These are phyloP conservation scores for Drosophila longiperda DNA, from an alignment of 2,888 invertebrate species.

Conservation along the genomic window DNA sequence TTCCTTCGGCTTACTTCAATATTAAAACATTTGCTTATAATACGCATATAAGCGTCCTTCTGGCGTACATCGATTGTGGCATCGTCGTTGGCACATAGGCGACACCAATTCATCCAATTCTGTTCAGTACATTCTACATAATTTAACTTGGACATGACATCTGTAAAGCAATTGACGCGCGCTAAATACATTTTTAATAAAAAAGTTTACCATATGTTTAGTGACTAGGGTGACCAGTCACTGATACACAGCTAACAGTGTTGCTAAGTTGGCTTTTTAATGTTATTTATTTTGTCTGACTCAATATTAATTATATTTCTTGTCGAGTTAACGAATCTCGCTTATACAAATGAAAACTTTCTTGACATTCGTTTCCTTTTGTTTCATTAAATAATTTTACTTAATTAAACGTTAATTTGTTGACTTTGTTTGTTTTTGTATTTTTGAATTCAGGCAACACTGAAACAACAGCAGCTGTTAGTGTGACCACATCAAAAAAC, in stretches of 20 bases:
- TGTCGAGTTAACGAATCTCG: background rate
- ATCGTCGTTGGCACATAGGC: constrained; percentile 57
- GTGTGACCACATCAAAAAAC: constrained; percentile 20
- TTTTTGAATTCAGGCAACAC: background rate
- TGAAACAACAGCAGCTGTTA: constrained; percentile 27
- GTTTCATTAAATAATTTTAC: background rate
- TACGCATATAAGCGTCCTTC: constrained; percentile 37
- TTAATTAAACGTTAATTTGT: background rate
- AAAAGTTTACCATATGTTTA: constrained; percentile 10
- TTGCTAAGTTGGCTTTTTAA: background rate
- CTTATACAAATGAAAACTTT: background rate
- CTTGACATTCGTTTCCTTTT: background rate
- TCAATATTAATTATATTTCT: background rate
- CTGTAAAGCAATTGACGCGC: constrained; percentile 1
- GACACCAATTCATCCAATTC: constrained; percentile 63
- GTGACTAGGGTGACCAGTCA: constrained; percentile 25
- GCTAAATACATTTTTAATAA: constrained; percentile 13
- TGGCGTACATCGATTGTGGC: constrained; percentile 28
- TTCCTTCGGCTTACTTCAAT: constrained; percentile 46
- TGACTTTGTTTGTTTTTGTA: background rate
- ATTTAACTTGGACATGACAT: constrained; percentile 10
- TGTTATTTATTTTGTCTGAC: background rate
- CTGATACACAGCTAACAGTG: background rate
- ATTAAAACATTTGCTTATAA: constrained; percentile 67
- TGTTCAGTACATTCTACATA: background rate